These are phyloP conservation scores for Zoroaster sp. DNA, from an alignment of 53 echinoderm and acorn worm species.

Conservation along the genomic window DNA sequence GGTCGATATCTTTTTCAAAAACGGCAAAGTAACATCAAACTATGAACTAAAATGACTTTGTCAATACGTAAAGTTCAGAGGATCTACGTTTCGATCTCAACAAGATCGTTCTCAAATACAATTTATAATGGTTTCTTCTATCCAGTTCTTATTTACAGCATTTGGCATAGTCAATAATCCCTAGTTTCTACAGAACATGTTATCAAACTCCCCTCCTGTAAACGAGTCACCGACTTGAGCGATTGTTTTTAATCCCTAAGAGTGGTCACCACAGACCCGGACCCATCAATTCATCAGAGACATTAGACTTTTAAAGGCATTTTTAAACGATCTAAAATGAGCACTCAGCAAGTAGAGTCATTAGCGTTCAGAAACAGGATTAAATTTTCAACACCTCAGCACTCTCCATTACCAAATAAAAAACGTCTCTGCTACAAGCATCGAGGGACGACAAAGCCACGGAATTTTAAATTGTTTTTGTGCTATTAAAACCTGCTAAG, in stretches of 20 bases:
- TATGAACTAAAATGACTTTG: too few species aligned
- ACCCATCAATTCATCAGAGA: background rate
- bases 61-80: too few species aligned
- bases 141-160: too few species aligned
- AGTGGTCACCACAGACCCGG: background rate
- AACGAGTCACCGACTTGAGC: background rate
- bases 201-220: background rate
- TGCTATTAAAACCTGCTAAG: conserved; percentile 3
- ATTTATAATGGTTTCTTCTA: too few species aligned
- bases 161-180: background rate
- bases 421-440: too few species aligned
- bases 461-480: conserved; percentile 35
- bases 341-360: background rate
- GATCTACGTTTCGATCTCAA: too few species aligned
- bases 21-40: too few species aligned
- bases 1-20: too few species aligned
- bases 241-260: background rate
- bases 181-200: background rate
- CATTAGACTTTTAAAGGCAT: background rate
- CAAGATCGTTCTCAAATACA: too few species aligned
- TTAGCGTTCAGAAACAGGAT: conserved; percentile 20
- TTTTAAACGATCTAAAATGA: background rate
- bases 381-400: conserved; percentile 40
- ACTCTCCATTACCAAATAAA: background rate
- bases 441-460: too few species aligned